Evolutionary conservation across 1,140 invertebrate genomes (phyloP).

Genomic region (Solenopsis fugax): DNA sequence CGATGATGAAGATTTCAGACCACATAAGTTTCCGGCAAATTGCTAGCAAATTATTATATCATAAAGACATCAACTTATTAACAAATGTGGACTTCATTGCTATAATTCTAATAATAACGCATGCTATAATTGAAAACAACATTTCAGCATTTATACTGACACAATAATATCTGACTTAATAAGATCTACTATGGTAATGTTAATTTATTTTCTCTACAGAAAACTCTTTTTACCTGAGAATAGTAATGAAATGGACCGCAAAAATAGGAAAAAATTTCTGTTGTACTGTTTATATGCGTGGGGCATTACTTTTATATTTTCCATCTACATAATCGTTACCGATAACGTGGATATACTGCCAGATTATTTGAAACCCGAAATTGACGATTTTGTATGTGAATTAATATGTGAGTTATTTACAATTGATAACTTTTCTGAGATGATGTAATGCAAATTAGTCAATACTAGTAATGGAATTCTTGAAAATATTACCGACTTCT

Average conservation of each 20-base stretch:
- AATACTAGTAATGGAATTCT: no score
- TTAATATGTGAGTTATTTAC: conserved; percentile 76
- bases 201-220: conserved; percentile 62
- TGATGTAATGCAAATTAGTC: no score
- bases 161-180: no score
- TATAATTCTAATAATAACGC: no score
- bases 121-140: no score
- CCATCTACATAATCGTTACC: conserved; percentile 47
- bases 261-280: conserved; percentile 76
- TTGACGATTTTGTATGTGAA: conserved; percentile 82
- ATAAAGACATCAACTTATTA: no score
- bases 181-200: background rate
- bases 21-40: no score
- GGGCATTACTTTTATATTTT: conserved; percentile 77
- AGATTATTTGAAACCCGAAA: conserved; percentile 52
- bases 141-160: no score
- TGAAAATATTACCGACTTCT: no score
- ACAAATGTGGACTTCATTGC: no score
- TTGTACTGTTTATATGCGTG: conserved; percentile 82
- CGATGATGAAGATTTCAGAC: no score
- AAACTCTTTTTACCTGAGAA: conserved; percentile 67
- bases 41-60: no score
- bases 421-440: conserved; percentile 19
- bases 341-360: conserved; percentile 61
- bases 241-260: conserved; percentile 44